Evolutionary conservation across 2,797 vertebrate species (phyloP).

Genomic region (Orientallactaga sibirica): DNA sequence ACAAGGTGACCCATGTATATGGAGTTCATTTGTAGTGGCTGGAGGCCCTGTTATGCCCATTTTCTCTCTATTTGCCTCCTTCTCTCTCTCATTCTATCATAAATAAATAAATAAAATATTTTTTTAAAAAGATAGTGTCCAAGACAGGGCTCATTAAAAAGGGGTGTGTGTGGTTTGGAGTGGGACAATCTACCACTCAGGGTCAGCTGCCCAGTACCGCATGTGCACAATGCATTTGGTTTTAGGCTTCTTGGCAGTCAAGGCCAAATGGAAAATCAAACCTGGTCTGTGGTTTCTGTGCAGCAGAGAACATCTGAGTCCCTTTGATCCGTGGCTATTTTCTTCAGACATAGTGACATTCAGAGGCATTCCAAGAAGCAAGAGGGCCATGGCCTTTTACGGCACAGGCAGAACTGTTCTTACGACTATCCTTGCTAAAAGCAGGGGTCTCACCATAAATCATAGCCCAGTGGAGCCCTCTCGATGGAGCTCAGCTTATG

Average conservation of each 20-base stretch:
- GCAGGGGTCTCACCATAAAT: neutral
- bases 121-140: neutral
- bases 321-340: neutral
- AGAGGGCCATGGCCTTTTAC: neutral
- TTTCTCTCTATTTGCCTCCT: too few species aligned
- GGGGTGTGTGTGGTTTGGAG: too few species aligned
- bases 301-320: neutral
- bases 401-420: neutral
- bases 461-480: neutral
- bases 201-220: too few species aligned
- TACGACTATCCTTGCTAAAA: neutral
- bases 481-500: accelerated
- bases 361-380: neutral
- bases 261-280: neutral
- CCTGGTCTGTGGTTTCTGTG: neutral
- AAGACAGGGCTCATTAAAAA: neutral
- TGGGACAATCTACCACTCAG: neutral
- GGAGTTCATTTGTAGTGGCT: too few species aligned
- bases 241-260: neutral
- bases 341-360: neutral
- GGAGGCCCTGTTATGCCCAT: too few species aligned
- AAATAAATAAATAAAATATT: too few species aligned
- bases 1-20: too few species aligned
- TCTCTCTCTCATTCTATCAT: too few species aligned
- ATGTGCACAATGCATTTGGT: neutral